Base-by-base conservation (phyloP, 1,140 invertebrate genomes). In the Subanguina moxae region DNA sequence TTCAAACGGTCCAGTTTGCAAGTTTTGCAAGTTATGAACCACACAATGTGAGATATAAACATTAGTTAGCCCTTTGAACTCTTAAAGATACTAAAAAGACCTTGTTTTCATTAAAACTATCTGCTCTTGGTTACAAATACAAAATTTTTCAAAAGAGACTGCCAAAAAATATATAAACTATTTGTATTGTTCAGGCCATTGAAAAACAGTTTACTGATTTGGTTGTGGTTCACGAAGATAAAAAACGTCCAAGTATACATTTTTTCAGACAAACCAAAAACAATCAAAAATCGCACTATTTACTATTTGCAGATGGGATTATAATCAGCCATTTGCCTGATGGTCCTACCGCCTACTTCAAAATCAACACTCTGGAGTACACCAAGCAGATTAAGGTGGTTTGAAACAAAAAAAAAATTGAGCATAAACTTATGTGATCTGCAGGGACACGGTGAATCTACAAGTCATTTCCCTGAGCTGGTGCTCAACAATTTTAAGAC, bases 401-500 rank as follows among this genome's bases (percentile, higher is more conserved):
- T 43, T 77, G 83, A 84, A 73, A 67, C 61, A 52, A 74, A 38
- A 3, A 1, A 32, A 3, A 25, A 13, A 32, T 28, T 61, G 28
- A 61, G 15, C 1, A 17, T 21, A 52, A 43, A 27, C 48, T n/a
- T 59, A 3, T 1, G 19, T 71, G 19, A 25, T 43, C 71, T 72
- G 62, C 69, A 71, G 73, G 77, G 74, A 27, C 66, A 70, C 21
- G 80, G 80, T 7, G 81, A 83, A 63, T 72, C 78, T 11, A 83
- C 81, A 5, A 59, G 65, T 27, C 80, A 82, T 63, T 76, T 64
- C 17, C 95, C 95, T 7, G 95, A 98, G 87, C 90, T 98, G 0
- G 90, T 98, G 71, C 83, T 97, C 11, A 97, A 91, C 82, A 97
- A 98, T 85, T 97, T 98, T 83, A 90, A 89, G 32, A 99, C 95